phyloP scores from a whole-genome alignment of 2,888 invertebrate genomes.

The Rutpela maculata region DNA sequence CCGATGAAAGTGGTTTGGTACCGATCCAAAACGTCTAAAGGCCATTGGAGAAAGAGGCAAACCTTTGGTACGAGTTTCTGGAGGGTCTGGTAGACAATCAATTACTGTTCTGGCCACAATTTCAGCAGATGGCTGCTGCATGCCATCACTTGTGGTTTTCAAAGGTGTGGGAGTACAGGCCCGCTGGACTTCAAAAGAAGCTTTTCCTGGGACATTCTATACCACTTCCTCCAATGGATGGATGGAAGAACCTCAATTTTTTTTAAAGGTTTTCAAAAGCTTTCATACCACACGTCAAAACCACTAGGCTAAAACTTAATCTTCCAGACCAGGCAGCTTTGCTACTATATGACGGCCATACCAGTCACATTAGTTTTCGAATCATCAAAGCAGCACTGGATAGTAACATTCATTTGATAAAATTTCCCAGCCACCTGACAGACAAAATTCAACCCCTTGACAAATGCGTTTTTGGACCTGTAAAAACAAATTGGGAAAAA shows the following conservation, averaged over 20 bases:
- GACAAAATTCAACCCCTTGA: not conserved
- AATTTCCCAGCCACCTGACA: not conserved
- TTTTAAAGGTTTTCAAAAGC: constrained; percentile 26
- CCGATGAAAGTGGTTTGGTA: not conserved
- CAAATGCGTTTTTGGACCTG: not conserved
- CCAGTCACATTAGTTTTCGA: not conserved
- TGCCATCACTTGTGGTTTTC: not conserved
- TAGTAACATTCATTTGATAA: not conserved
- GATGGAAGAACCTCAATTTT: constrained; percentile 39
- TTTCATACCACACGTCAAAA: constrained; percentile 19
- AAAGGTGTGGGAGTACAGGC: constrained; percentile 10
- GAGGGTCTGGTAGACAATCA: not conserved
- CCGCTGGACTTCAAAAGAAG: not conserved
- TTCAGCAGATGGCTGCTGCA: not conserved
- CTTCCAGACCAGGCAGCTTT: not conserved
- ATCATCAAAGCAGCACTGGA: not conserved
- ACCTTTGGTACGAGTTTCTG: not conserved
- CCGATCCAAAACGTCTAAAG: not conserved
- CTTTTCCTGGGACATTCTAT: constrained; percentile 9
- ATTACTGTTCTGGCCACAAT: not conserved
- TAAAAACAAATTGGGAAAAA: not conserved
- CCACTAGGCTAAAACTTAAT: not conserved
- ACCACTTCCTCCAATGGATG: constrained; percentile 29
- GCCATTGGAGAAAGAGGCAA: not conserved
- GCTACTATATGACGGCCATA: not conserved